Base-by-base conservation (phyloP, 92 coral and sea anemone species). In the Phenganax subtilis region DNA sequence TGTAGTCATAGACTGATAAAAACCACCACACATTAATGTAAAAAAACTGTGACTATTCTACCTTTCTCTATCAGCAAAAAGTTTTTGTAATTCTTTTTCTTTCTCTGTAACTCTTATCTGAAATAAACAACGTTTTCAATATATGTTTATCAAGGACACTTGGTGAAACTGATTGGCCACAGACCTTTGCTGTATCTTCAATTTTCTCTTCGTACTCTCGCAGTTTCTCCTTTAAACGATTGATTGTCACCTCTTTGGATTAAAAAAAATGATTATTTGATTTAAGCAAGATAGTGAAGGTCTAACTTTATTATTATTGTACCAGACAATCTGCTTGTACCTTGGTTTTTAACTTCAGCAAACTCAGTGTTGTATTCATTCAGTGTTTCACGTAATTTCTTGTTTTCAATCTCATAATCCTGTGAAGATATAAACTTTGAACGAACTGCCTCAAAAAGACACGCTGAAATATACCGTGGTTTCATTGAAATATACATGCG, bases 271-370 rank as follows among this genome's bases (percentile, higher is more conserved):
- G 47, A 37, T 37, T 37, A 37, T 37, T 37, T 37, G 2, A 5
- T 37, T 37, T 1, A 37, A 37, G 47, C 47, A 37, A 37, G 47
- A 37, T 37, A 37, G 5, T 37, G 47, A 37, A 37, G 47, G 57
- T 14, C n/a, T 11, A 20, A 7, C 5, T 71, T 17, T 11, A 44
- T 17, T 44, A 17, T 60, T 31, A 79, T 28, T 47, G 28, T 31
- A 68, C 58, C 12, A 55, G 53, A 16, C 55, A 31, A 11, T 60
- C 63, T 61, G 11, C 10, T 37, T 31, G 15, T 81, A 94, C 98
- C 98, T 87, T 94, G 98, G 82, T 94, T 94, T 85, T 94, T 94
- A 70, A 94, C 91, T 88, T 94, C 98, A 16, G 98, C 98, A 94
- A 94, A 94, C 83, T 94, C 98, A 57, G 96, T 87, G 80, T 94